A percentile compares a stretch with the other conserved stretches of the same genome.
Conservation (phyloP, 2,797 vertebrate species). For the Siniperca undulata region DNA sequence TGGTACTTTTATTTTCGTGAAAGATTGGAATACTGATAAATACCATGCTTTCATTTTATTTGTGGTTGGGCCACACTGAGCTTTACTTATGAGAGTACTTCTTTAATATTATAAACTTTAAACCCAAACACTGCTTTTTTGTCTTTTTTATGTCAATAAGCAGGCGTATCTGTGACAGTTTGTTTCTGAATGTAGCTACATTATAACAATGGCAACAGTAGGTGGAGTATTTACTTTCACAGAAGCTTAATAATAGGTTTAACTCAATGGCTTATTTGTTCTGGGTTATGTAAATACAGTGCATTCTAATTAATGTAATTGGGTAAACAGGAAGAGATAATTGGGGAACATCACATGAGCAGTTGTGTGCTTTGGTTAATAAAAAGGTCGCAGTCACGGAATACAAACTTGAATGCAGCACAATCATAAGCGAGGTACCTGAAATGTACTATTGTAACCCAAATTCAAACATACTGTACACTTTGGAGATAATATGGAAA, state of each 20-base stretch:
- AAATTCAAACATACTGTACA: slow-evolving; percentile 6
- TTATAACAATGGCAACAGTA: slow-evolving; percentile 61
- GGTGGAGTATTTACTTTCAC: slow-evolving; percentile 73
- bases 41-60: background rate
- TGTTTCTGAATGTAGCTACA: slow-evolving; percentile 48
- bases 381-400: slow-evolving; percentile 50
- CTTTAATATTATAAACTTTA: background rate
- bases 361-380: slow-evolving; percentile 52
- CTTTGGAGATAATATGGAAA: slow-evolving; percentile 30
- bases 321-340: slow-evolving; percentile 70
- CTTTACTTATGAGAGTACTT: slow-evolving; percentile 16
- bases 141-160: slow-evolving; percentile 10
- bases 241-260: slow-evolving; percentile 71
- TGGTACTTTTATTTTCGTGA: background rate
- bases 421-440: slow-evolving; percentile 3
- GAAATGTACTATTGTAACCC: slow-evolving; percentile 16
- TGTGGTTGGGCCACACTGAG: background rate
- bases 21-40: background rate
- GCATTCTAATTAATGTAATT: slow-evolving; percentile 80
- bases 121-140: background rate
- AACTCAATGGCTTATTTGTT: slow-evolving; percentile 77
- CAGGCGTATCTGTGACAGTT: slow-evolving; percentile 8
- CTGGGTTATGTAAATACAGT: slow-evolving; percentile 72
- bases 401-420: slow-evolving; percentile 43
- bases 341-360: slow-evolving; percentile 58